Base-by-base conservation (phyloP, 2,797 vertebrate species). In the Amniataba percoides region DNA sequence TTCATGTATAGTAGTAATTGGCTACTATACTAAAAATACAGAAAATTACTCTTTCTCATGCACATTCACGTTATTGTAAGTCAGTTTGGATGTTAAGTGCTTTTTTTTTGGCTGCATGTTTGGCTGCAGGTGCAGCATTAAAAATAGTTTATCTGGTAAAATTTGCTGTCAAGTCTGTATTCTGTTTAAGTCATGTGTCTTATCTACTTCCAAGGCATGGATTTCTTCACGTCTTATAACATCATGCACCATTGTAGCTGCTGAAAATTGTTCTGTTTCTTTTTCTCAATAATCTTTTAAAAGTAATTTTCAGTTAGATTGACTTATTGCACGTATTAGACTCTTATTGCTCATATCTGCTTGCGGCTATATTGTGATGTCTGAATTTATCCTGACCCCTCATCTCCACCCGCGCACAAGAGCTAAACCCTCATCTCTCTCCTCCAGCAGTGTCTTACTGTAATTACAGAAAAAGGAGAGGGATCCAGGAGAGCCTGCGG, bases 381-480 rank as follows among this genome's bases (percentile, higher is more conserved):
- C 76, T 79, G 53, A 52, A 40, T 80, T 77, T 66, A 57, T 71
- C 49, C 46, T 70, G 64, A 71, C 27, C 61, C 15, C 27, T 65
- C 53, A 49, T 40, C 43, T 71, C 55, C 52, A 19, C 45, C 55
- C 34, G 55, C 63, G 51, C 46, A 25, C 16, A 34, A 62, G 31
- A 67, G 8, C 59, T 68, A 49, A 66, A 65, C 14, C 25, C 13
- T 62, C n/a, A 40, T 76, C 56, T 58, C 45, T 74, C 74, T 61
- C 51, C 73, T 81, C 53, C 49, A 40, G 64, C 53, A 46, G 56
- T 52, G 2, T 75, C 23, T 61, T 52, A 49, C 43, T 66, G 73
- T 84, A 86, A 90, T 90, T 84, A 87, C 71, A 68, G 71, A 53
- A 34, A 70, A 31, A 77, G 55, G 62, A 36, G 55, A 43, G 48